Evolutionary conservation across 2,113 vertebrate species (phyloP).

Genomic region (Xiphorhynchus elegans): DNA sequence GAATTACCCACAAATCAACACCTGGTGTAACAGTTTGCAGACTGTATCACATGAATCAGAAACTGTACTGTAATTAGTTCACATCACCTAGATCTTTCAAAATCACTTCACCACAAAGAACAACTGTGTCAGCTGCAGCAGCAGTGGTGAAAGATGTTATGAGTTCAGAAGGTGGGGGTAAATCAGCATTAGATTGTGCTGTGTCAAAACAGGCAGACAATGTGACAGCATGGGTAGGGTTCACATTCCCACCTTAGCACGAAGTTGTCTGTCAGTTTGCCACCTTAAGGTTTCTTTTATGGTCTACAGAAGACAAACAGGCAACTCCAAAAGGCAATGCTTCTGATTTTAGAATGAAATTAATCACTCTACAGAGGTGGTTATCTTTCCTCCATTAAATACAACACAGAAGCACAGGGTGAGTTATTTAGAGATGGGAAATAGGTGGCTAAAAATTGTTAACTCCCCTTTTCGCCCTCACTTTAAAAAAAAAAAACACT

Average conservation of each 20-base stretch:
- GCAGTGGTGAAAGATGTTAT: neutral
- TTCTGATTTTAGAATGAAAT: neutral
- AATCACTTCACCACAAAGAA: neutral
- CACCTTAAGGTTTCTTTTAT: neutral
- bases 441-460: neutral
- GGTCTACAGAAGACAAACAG: neutral
- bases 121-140: neutral
- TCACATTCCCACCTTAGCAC: neutral
- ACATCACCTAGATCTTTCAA: slow-evolving; percentile 4
- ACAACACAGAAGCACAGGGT: neutral
- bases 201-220: neutral
- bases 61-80: neutral
- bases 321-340: neutral
- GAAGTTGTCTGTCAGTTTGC: neutral
- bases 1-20: neutral
- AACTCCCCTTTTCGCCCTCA: neutral
- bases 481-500: neutral
- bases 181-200: neutral
- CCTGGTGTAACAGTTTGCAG: neutral
- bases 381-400: neutral
- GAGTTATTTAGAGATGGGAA: neutral
- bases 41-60: neutral
- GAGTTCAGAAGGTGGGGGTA: neutral
- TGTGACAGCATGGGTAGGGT: neutral
- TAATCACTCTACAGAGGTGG: neutral